A percentile compares a stretch with the other conserved stretches of the same genome.
Evolutionary conservation across 2,888 invertebrate genomes (phyloP).

Genomic region (Chrysomela aeneicollis): DNA sequence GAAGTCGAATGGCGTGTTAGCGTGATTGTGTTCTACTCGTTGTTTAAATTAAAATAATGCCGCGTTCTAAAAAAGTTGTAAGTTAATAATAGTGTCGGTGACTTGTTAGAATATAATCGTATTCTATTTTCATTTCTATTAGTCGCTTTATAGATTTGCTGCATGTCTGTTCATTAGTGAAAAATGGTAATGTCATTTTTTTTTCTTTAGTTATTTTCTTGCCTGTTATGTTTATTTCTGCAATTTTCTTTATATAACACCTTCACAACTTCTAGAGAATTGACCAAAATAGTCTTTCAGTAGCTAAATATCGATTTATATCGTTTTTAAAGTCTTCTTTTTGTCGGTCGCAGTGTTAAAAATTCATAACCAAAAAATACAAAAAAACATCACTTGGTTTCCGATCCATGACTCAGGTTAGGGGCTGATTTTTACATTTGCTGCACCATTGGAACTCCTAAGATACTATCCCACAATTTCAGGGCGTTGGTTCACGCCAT

Average conservation of each 20-base stretch:
- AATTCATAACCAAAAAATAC: slow-evolving; percentile 63
- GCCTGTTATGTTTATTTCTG: slow-evolving; percentile 54
- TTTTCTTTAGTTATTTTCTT: slow-evolving; percentile 47
- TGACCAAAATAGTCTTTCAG: slow-evolving; percentile 18
- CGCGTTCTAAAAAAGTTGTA: slow-evolving; percentile 60
- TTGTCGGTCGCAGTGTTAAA: slow-evolving; percentile 53
- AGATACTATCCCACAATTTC: slow-evolving; percentile 36
- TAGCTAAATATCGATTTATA: slow-evolving; percentile 33
- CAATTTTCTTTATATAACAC: slow-evolving; percentile 44
- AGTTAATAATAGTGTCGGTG: slow-evolving; percentile 50
- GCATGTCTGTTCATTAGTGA: slow-evolving; percentile 51
- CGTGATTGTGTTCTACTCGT: slow-evolving; percentile 47
- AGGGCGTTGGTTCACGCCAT: slow-evolving; percentile 63
- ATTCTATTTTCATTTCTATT: slow-evolving; percentile 39
- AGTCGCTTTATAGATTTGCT: slow-evolving; percentile 45
- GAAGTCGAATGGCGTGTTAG: slow-evolving; percentile 57
- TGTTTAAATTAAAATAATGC: slow-evolving; percentile 56
- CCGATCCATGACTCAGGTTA: slow-evolving; percentile 31
- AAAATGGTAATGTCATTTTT: slow-evolving; percentile 60
- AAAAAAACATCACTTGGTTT: slow-evolving; percentile 49
- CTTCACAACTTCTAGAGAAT: slow-evolving; percentile 39
- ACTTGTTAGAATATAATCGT: slow-evolving; percentile 39
- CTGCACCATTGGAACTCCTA: slow-evolving; percentile 23
- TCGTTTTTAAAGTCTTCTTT: slow-evolving; percentile 43
- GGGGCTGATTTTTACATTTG: slow-evolving; percentile 30